phyloP scores from a whole-genome alignment of 2,888 invertebrate genomes.

The Tyria jacobaeae region DNA sequence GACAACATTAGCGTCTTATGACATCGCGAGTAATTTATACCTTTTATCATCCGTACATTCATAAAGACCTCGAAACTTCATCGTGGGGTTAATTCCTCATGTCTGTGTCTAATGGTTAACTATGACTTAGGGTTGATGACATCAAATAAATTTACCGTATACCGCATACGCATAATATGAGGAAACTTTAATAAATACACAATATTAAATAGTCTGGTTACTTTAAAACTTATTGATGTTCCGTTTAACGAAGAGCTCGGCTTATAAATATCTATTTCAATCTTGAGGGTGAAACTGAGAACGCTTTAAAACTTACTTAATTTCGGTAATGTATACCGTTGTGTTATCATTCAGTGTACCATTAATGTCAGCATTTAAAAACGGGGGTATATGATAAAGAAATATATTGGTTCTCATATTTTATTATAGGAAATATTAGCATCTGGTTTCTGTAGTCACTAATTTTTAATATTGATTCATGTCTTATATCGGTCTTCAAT shows the following conservation, averaged over 20 bases:
- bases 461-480: not conserved
- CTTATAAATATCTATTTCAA: slow-evolving; percentile 33
- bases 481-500: too few species aligned
- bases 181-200: slow-evolving; percentile 14
- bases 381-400: not conserved
- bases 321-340: not conserved
- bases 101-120: slow-evolving; percentile 23
- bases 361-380: not conserved
- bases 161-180: too few species aligned
- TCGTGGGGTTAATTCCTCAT: slow-evolving; percentile 41
- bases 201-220: slow-evolving; percentile 24
- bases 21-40: slow-evolving; percentile 66
- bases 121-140: slow-evolving; percentile 28
- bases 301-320: slow-evolving; percentile 15
- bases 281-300: slow-evolving; percentile 23
- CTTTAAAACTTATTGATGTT: slow-evolving; percentile 27
- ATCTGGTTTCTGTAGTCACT: not conserved
- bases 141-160: slow-evolving; percentile 36
- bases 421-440: not conserved
- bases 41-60: slow-evolving; percentile 48
- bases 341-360: not conserved
- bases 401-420: not conserved
- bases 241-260: slow-evolving; percentile 33
- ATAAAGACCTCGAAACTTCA: slow-evolving; percentile 35
- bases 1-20: slow-evolving; percentile 68